Evolutionary conservation across 1,140 invertebrate genomes (phyloP).

Genomic region (Sycobia sp.): DNA sequence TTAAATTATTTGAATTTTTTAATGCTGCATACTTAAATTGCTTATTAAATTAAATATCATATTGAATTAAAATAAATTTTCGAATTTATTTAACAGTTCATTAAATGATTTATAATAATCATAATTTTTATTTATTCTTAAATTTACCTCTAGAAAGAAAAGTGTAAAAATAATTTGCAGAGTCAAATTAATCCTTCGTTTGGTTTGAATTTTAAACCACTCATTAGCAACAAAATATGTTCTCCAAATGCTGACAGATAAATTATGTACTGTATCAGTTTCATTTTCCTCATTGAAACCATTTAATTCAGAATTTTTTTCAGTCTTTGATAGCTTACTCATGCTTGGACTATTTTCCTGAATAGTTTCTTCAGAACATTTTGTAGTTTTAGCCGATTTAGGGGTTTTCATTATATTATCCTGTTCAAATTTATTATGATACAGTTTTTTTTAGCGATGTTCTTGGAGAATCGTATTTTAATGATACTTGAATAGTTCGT

Average conservation of each 20-base stretch:
- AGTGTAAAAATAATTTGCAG: slow-evolving; percentile 68
- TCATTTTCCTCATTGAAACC: slow-evolving; percentile 9
- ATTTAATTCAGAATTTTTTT: not conserved
- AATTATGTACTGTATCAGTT: slow-evolving; percentile 40
- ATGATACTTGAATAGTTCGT: slow-evolving; percentile 45
- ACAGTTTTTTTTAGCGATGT: slow-evolving; percentile 46
- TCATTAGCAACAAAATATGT: slow-evolving; percentile 87
- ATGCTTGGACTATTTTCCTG: slow-evolving; percentile 5
- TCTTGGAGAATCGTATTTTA: slow-evolving; percentile 45
- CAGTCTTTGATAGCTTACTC: not conserved
- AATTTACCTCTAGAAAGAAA: slow-evolving; percentile 70
- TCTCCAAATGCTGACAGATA: slow-evolving; percentile 77
- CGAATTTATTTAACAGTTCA: no score
- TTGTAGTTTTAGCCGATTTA: slow-evolving; percentile 5
- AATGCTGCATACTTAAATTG: not conserved
- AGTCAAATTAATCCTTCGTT: slow-evolving; percentile 68
- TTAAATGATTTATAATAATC: no score
- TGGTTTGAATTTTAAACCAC: slow-evolving; percentile 82
- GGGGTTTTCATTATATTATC: slow-evolving; percentile 10
- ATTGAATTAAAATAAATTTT: not conserved
- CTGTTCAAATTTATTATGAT: slow-evolving; percentile 33
- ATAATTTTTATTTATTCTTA: not conserved
- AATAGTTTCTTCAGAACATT: slow-evolving; percentile 22
- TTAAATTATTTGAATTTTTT: slow-evolving; percentile 31
- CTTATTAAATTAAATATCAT: not conserved